These are phyloP conservation scores for Hassar affinis DNA, from an alignment of 2,113 vertebrate species.

Conservation along the genomic window DNA sequence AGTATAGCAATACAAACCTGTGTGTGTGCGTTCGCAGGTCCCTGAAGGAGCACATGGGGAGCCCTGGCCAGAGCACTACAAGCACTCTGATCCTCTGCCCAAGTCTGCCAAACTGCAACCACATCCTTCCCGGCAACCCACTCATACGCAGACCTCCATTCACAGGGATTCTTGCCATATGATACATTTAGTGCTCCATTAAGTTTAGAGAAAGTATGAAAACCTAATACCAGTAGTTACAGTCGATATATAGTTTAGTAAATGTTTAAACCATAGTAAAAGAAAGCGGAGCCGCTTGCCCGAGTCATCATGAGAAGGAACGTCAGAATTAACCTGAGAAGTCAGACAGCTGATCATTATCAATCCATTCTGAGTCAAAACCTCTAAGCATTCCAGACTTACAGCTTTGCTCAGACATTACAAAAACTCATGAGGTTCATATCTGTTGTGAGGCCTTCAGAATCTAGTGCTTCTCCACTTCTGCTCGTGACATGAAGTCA, in stretches of 20 bases:
- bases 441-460: slow-evolving; percentile 45
- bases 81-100: slow-evolving; percentile 55
- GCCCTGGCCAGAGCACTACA: slow-evolving; percentile 59
- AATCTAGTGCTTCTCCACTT: slow-evolving; percentile 56
- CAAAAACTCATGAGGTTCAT: slow-evolving; percentile 61
- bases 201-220: slow-evolving; percentile 10
- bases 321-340: slow-evolving; percentile 38
- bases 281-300: neutral
- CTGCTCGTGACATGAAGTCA: slow-evolving; percentile 59
- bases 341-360: slow-evolving; percentile 72
- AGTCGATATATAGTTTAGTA: neutral
- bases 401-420: slow-evolving; percentile 65
- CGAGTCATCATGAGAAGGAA: slow-evolving; percentile 20
- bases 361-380: slow-evolving; percentile 70
- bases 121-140: slow-evolving; percentile 23
- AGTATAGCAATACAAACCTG: neutral
- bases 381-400: slow-evolving; percentile 74
- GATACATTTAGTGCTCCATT: slow-evolving; percentile 12
- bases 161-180: slow-evolving; percentile 20
- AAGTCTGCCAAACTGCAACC: slow-evolving; percentile 43
- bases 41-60: slow-evolving; percentile 59
- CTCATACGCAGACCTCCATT: neutral
- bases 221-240: neutral
- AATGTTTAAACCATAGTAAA: neutral
- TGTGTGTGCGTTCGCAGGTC: slow-evolving; percentile 21